A percentile compares a stretch with the other conserved stretches of the same genome.
phyloP scores from a whole-genome alignment of 2,797 vertebrate genomes.

The Platalea minor region DNA sequence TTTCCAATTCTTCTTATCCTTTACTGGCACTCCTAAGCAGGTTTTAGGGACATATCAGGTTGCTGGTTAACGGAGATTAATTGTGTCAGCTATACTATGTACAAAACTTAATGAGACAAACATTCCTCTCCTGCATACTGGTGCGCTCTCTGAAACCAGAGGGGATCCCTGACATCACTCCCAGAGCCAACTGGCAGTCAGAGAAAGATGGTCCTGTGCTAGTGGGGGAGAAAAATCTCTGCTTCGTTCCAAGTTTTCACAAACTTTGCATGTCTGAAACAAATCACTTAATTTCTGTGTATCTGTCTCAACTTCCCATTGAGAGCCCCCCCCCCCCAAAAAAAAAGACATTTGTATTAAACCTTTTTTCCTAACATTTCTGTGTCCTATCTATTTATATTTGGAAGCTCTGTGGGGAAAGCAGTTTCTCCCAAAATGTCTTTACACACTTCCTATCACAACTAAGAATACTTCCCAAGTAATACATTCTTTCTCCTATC shows the following conservation, averaged over 20 bases:
- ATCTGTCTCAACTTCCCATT: neutral
- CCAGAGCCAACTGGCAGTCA: neutral
- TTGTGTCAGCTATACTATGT: neutral
- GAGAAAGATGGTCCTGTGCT: neutral
- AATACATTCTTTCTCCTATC: neutral
- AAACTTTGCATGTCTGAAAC: neutral
- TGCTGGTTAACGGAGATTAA: neutral
- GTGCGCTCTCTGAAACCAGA: neutral
- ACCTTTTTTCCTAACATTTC: neutral
- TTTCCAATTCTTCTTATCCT: neutral
- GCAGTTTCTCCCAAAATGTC: neutral
- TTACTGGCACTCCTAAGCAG: neutral
- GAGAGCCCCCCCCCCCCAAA: too few relatives aligned
- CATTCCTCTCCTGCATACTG: neutral
- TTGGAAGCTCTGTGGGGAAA: neutral
- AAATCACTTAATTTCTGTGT: neutral
- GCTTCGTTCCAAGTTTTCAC: neutral
- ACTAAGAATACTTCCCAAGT: neutral
- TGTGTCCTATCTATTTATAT: neutral
- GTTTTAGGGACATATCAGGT: neutral
- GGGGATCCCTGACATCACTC: neutral
- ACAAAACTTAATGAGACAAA: neutral
- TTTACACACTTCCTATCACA: neutral
- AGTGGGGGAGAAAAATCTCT: neutral
- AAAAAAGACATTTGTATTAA: neutral